These are phyloP conservation scores for Etheostoma perlongum DNA, from an alignment of 2,797 vertebrate species.

Conservation along the genomic window DNA sequence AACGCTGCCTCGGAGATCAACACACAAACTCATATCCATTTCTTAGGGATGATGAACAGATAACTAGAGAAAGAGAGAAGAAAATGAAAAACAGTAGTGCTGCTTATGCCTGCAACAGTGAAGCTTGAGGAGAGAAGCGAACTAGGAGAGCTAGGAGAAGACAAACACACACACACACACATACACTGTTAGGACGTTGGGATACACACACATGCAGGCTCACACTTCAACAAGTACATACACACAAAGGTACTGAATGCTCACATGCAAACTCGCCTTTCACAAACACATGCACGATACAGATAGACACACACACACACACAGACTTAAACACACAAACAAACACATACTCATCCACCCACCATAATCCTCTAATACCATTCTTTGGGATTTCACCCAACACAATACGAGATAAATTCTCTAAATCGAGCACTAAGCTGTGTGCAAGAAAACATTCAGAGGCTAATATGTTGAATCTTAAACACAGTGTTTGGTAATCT, in stretches of 20 bases:
- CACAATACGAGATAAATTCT: slow-evolving; percentile 64
- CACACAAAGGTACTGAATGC: slow-evolving; percentile 16
- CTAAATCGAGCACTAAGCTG: slow-evolving; percentile 57
- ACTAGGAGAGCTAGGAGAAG: slow-evolving; percentile 26
- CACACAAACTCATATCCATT: slow-evolving; percentile 34
- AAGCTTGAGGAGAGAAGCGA: slow-evolving; percentile 25
- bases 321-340: slow-evolving; percentile 3
- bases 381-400: slow-evolving; percentile 60
- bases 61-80: slow-evolving; percentile 37
- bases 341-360: slow-evolving; percentile 49
- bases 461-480: slow-evolving; percentile 60
- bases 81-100: slow-evolving; percentile 39
- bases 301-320: slow-evolving; percentile 1
- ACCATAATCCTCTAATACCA: slow-evolving; percentile 63
- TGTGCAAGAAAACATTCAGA: slow-evolving; percentile 55
- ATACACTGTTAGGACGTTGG: background rate
- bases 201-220: background rate
- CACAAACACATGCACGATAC: slow-evolving; percentile 15
- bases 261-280: slow-evolving; percentile 9
- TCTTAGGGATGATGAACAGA: slow-evolving; percentile 50
- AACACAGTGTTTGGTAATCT: slow-evolving; percentile 54
- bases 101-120: slow-evolving; percentile 26
- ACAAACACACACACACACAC: slow-evolving; percentile 12
- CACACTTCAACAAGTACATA: slow-evolving; percentile 25
- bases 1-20: slow-evolving; percentile 13